Evolutionary conservation across 1,140 invertebrate species (phyloP).

Genomic region (Ylistrum balloti): DNA sequence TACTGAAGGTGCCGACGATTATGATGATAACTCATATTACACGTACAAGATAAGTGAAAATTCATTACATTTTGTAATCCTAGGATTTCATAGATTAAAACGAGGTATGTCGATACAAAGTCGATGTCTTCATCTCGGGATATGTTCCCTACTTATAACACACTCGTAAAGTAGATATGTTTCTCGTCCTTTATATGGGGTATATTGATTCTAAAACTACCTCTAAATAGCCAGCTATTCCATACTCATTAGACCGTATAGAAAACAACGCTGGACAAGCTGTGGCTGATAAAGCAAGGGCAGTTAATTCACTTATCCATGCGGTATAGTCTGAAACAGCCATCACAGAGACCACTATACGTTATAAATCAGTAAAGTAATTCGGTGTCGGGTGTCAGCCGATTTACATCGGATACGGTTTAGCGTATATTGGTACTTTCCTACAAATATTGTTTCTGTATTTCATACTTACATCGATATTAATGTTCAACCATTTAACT

Average conservation of each 20-base stretch:
- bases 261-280: not conserved
- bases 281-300: not conserved
- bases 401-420: not conserved
- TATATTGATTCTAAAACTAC: not conserved
- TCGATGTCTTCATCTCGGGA: no score
- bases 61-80: no score
- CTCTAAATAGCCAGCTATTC: not conserved
- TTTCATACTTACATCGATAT: no score
- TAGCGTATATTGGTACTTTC: not conserved
- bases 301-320: not conserved
- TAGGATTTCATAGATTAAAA: no score
- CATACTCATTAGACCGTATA: not conserved
- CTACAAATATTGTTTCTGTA: no score
- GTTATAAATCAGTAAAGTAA: not conserved
- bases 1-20: no score
- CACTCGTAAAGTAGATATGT: not conserved
- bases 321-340: not conserved
- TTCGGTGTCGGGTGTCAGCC: not conserved
- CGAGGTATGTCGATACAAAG: no score
- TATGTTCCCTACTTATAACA: no score
- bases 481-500: no score
- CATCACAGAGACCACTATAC: not conserved
- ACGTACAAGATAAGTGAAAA: no score
- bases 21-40: no score
- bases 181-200: not conserved